phyloP scores from a whole-genome alignment of 2,113 vertebrate genomes.

The Grallaria varia region DNA sequence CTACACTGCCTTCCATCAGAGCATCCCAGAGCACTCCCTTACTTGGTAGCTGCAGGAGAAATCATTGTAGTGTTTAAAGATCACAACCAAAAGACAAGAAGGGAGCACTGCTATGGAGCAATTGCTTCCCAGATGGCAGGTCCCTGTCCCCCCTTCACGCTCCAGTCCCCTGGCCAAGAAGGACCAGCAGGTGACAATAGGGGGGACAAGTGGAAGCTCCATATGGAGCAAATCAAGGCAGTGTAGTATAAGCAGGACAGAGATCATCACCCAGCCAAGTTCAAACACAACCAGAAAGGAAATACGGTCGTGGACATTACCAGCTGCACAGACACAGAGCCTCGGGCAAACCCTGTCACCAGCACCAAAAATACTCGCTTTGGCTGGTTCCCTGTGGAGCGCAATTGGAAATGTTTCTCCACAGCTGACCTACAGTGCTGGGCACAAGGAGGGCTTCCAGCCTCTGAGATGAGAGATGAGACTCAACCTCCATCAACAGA shows the following conservation, averaged over 20 bases:
- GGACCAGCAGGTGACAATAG: neutral
- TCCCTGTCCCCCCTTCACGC: neutral
- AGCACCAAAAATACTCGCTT: neutral
- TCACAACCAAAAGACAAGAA: neutral
- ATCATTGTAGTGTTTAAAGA: neutral
- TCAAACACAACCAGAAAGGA: neutral
- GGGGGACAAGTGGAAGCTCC: neutral
- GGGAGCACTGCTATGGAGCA: neutral
- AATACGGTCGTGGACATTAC: neutral
- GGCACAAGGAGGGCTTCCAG: neutral
- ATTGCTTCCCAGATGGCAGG: neutral
- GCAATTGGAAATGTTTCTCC: neutral
- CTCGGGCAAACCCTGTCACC: neutral
- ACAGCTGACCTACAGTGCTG: neutral
- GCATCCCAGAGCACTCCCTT: neutral
- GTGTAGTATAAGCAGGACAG: neutral
- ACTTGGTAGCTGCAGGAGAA: neutral
- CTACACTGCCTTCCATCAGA: neutral
- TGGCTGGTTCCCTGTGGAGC: neutral
- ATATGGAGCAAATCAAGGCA: neutral
- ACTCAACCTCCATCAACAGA: neutral
- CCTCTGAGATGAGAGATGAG: neutral
- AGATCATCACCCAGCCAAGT: neutral
- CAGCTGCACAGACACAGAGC: slow-evolving; percentile 12
- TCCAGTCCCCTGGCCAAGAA: neutral